A percentile compares a stretch with the other conserved stretches of the same genome.
Evolutionary conservation across 2,888 invertebrate species (phyloP).

Genomic region (Xylophagus ater): DNA sequence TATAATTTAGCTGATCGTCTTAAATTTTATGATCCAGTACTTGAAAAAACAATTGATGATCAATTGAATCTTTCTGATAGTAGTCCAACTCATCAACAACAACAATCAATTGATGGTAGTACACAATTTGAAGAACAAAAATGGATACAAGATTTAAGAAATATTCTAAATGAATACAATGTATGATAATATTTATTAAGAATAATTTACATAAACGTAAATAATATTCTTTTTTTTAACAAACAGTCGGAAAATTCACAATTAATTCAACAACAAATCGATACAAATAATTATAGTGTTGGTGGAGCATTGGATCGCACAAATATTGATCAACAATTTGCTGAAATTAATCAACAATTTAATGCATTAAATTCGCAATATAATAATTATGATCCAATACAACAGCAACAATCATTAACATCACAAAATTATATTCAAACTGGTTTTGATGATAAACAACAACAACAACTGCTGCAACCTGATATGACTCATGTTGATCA

Average conservation of each 20-base stretch:
- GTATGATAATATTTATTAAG: constrained; percentile 15
- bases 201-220: no score
- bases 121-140: constrained; percentile 31
- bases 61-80: constrained; percentile 28
- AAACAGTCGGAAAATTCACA: no score
- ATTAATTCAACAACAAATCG: no score
- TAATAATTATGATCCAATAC: constrained; percentile 17
- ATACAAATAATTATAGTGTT: no score
- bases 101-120: constrained; percentile 26
- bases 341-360: constrained; percentile 36
- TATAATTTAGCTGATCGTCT: constrained; percentile 48
- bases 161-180: constrained; percentile 23
- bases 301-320: constrained; percentile 23
- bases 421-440: constrained; percentile 8
- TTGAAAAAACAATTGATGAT: constrained; percentile 32
- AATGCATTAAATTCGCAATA: constrained; percentile 35
- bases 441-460: constrained; percentile 5
- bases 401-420: constrained; percentile 15
- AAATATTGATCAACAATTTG: constrained; percentile 34
- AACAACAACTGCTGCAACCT: constrained; percentile 8
- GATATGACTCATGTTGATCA: neutral
- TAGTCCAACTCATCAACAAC: constrained; percentile 37
- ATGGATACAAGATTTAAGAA: constrained; percentile 35
- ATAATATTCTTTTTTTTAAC: no score
- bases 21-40: constrained; percentile 56